phyloP scores from a whole-genome alignment of 2,113 vertebrate species.

The Pseudorasbora parva region DNA sequence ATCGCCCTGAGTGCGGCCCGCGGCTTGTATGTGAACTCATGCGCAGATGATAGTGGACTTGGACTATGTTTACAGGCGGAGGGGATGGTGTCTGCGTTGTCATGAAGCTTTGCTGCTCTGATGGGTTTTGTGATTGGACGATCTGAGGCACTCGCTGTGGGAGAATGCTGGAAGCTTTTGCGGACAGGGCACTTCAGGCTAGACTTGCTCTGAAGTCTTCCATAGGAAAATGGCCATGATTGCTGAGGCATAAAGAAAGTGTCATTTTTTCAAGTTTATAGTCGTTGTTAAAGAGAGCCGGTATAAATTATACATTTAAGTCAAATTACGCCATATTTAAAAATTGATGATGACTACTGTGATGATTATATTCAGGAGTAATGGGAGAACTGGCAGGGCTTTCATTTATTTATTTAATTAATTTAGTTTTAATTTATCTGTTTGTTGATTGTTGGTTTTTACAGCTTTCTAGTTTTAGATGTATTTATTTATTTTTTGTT shows the following conservation, averaged over 20 bases:
- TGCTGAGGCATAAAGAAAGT: not conserved
- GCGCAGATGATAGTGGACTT: not conserved
- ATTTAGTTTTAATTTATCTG: not conserved
- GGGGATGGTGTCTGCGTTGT: conserved; percentile 46
- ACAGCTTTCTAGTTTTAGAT: not conserved
- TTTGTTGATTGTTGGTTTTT: not conserved
- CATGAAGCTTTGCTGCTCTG: conserved; percentile 48
- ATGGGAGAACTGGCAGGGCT: not conserved
- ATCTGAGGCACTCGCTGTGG: conserved; percentile 19
- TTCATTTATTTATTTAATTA: not conserved
- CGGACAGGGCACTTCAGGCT: not conserved
- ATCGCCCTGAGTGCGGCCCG: not conserved
- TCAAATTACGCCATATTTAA: not conserved
- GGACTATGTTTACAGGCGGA: conserved; percentile 28
- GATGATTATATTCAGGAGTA: not conserved
- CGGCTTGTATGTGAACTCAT: conserved; percentile 14
- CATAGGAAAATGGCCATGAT: not conserved
- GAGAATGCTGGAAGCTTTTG: conserved; percentile 13
- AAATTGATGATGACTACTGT: not conserved
- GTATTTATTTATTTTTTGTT: not conserved
- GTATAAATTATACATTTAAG: not conserved
- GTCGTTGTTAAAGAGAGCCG: not conserved
- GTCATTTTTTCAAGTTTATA: not conserved
- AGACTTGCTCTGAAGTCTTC: conserved; percentile 21
- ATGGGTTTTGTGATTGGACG: conserved; percentile 49